Evolutionary conservation across 2,888 invertebrate genomes (phyloP).

Genomic region (Stenchaetothrips biformis): DNA sequence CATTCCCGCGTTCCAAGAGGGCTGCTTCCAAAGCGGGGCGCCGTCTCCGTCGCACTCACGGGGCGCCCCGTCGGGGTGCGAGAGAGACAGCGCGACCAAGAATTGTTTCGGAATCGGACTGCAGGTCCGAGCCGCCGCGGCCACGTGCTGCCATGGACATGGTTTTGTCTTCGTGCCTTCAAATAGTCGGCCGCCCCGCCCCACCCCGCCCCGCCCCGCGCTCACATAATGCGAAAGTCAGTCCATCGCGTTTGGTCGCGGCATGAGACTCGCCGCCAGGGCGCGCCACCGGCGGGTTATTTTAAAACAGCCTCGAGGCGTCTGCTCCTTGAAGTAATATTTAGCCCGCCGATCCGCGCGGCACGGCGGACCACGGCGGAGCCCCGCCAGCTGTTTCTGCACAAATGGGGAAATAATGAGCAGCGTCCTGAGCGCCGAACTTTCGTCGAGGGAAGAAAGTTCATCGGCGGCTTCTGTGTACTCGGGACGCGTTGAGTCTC

Average conservation of each 20-base stretch:
- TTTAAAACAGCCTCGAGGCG: slow-evolving; percentile 20
- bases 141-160: no score
- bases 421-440: no score
- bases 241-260: not conserved
- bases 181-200: slow-evolving; percentile 31
- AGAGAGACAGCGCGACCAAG: not conserved
- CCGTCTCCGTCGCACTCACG: not conserved
- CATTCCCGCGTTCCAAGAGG: not conserved
- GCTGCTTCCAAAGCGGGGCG: not conserved
- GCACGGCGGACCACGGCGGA: not conserved
- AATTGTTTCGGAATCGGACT: not conserved
- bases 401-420: slow-evolving; percentile 8
- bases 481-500: no score
- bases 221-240: not conserved
- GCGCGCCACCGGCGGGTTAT: not conserved
- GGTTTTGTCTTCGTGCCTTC: not conserved
- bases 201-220: slow-evolving; percentile 36
- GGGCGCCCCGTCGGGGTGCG: not conserved
- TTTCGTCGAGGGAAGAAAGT: no score
- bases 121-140: slow-evolving; percentile 32
- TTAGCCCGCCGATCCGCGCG: not conserved
- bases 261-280: slow-evolving; percentile 4
- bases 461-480: no score
- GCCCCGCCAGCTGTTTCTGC: not conserved
- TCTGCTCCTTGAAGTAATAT: slow-evolving; percentile 25